Evolutionary conservation across 2,888 invertebrate genomes (phyloP).

Genomic region (Reticulitermes lucifugus): DNA sequence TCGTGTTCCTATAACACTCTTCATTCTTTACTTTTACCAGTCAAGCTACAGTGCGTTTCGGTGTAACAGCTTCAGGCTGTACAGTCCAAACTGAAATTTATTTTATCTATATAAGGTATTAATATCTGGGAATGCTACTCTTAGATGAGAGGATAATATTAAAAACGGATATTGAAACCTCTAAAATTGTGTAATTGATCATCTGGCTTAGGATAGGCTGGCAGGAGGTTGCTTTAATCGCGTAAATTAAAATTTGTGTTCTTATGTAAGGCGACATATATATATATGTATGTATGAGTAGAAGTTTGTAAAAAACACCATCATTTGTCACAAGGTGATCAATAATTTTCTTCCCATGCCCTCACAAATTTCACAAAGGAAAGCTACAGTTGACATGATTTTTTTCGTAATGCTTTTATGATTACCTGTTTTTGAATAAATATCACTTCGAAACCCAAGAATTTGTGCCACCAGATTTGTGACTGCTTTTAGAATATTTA

Average conservation of each 20-base stretch:
- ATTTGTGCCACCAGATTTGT: background rate
- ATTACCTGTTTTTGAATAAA: background rate
- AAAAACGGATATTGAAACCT: too few relatives aligned
- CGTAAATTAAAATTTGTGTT: too few relatives aligned
- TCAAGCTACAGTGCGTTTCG: background rate
- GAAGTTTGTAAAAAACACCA: background rate
- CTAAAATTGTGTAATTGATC: too few relatives aligned
- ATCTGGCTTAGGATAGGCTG: too few relatives aligned
- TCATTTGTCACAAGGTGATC: background rate
- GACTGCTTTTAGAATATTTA: background rate
- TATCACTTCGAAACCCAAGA: background rate
- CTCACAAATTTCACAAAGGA: background rate
- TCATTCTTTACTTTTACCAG: background rate
- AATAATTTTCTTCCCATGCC: background rate
- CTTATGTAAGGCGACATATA: too few relatives aligned
- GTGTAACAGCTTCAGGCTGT: background rate
- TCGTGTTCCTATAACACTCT: too few relatives aligned
- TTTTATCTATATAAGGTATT: too few relatives aligned
- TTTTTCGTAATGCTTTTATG: background rate
- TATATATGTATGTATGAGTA: too few relatives aligned
- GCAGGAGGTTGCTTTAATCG: too few relatives aligned
- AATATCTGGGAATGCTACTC: too few relatives aligned
- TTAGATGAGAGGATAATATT: too few relatives aligned
- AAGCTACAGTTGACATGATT: background rate
- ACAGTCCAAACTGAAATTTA: too few relatives aligned